Percentiles rank a stretch among this genome's conserved stretches.
Conservation (phyloP, 92 coral and sea anemone species). For the Epizoanthus illoricatus region DNA sequence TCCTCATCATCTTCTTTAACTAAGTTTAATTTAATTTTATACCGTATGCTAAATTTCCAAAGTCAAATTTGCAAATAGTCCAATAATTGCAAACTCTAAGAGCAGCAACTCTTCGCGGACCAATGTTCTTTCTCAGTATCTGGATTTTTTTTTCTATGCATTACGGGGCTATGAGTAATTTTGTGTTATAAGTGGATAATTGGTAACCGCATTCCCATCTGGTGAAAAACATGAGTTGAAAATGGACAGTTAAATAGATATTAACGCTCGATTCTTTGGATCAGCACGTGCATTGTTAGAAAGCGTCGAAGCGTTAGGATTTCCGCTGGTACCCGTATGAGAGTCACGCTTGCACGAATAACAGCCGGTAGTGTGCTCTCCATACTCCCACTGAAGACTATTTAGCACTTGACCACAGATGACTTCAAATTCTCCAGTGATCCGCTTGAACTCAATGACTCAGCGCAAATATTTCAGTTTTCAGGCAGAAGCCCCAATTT, state of each 20-base stretch:
- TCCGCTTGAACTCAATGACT: neutral
- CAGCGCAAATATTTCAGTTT: neutral
- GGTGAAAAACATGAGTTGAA: neutral
- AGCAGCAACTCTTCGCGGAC: neutral
- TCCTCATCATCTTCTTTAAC: too few relatives aligned
- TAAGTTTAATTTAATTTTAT: too few relatives aligned
- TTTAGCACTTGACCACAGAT: neutral
- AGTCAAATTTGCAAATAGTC: neutral
- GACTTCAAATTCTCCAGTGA: neutral
- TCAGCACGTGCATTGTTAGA: neutral
- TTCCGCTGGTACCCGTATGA: constrained; percentile 18
- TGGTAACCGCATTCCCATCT: neutral
- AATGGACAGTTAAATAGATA: constrained; percentile 3
- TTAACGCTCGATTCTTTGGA: neutral
- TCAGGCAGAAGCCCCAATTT: neutral
- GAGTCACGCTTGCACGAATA: constrained; percentile 18
- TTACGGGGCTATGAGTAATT: constrained; percentile 28
- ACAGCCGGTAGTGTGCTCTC: neutral
- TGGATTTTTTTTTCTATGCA: neutral
- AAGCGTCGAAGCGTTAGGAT: constrained; percentile 27
- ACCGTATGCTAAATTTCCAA: too few relatives aligned
- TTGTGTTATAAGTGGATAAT: neutral
- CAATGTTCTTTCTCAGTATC: too few relatives aligned
- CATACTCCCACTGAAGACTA: neutral
- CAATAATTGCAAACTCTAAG: neutral